phyloP scores from a whole-genome alignment of 2,797 vertebrate species.

The Mastacembelus armatus region DNA sequence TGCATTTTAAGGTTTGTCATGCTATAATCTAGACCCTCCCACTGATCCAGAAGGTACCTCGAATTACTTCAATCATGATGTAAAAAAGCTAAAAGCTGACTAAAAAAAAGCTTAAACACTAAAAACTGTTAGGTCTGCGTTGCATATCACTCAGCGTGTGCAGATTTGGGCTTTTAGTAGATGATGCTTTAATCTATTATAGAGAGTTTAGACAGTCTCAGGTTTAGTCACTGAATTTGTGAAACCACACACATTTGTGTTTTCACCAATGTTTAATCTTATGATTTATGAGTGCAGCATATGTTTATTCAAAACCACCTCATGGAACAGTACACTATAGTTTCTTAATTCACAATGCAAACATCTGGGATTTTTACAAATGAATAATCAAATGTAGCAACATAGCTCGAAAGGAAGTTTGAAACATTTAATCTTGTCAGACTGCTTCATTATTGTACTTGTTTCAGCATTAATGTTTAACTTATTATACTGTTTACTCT shows the following conservation, averaged over 20 bases:
- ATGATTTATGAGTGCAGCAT: neutral
- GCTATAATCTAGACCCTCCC: constrained; percentile 19
- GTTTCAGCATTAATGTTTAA: neutral
- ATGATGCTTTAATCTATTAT: neutral
- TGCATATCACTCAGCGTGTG: neutral
- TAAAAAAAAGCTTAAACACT: too few species aligned
- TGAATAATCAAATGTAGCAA: neutral
- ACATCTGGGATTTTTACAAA: constrained; percentile 3
- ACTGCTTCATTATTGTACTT: neutral
- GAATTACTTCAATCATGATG: constrained; percentile 20
- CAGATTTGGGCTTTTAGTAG: neutral
- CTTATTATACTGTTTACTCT: neutral
- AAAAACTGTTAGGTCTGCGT: neutral
- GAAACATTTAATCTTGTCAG: neutral
- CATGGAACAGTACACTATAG: neutral
- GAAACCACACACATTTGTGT: neutral
- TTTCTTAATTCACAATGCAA: neutral
- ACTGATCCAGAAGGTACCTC: constrained; percentile 28
- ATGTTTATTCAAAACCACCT: neutral
- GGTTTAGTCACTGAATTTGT: neutral
- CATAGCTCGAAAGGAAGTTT: neutral
- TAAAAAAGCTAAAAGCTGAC: constrained; percentile 13
- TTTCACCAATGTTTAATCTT: neutral
- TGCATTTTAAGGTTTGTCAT: constrained; percentile 33
- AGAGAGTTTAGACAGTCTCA: neutral